Evolutionary conservation across 2,888 invertebrate genomes (phyloP), one percentile per base, ranked within the genome.

Genomic region (Matsumyia berberina): DNA sequence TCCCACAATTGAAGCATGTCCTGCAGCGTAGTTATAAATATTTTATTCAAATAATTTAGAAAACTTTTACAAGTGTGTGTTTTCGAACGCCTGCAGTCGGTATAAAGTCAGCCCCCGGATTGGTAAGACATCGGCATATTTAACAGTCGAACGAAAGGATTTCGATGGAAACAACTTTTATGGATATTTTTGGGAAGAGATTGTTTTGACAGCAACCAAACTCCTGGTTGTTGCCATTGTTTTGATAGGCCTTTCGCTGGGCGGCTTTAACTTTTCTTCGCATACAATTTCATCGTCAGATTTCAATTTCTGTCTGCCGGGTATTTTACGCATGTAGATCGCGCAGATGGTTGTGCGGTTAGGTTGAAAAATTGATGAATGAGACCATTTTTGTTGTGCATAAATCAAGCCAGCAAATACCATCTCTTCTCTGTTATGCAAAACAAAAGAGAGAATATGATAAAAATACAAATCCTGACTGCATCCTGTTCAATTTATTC

Each of bases 401-500:
- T 24, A 24, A 24, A 24, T 12, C 4, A 12, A 12, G 5, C 39
- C 6, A 1, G 3, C 12, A 12, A 5, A 5, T 5, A n/a, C n/a
- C n/a, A n/a, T n/a, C 2, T n/a, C n/a, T 12, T 15, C 6, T 2
- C 15, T 11, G 6, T 9, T n/a, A n/a, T n/a, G n/a, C n/a, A n/a
- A n/a, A 35, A 8, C 35, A 46, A 9, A 46, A 46, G 46, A 19
- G 11, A 19, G 17, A 6, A 15, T 15, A 39, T 8, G n/a, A 37
- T 12, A 42, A 1, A 39, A 39, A 12, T 39, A 4, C 5, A n/a
- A 5, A 39, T 17, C 44, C 5, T 24, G 17, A 46, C 19, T 17
- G 44, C 17, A 42, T 67, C 66, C 74, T 46, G 17, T 74, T 67
- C 67, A 80, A 74, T 74, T 67, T 66, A 37, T 76, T 80, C 4